Base-by-base conservation (phyloP, 2,888 invertebrate genomes). In the Habrosyne pyritoides region DNA sequence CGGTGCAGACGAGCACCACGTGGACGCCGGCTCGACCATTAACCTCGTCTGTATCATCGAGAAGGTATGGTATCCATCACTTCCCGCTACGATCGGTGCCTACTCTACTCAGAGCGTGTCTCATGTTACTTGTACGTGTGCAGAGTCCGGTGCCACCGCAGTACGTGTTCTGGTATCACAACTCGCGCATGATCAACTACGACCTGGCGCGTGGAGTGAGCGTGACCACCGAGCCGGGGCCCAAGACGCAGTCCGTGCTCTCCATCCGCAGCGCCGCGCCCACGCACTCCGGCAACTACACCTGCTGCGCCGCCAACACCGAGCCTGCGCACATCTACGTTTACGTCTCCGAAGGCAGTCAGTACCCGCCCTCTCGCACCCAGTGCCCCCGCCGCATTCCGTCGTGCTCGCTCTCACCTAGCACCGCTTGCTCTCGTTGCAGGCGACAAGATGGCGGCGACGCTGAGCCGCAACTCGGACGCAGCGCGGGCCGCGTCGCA, bases 81-180 rank as follows among this genome's bases (percentile, higher is more conserved):
- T 18, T 21, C 3, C 12, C 42, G 1, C 22, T n/a, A n/a, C n/a
- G n/a, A n/a, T n/a, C n/a, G n/a, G n/a, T n/a, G n/a, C 14, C 12
- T 12, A 6, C 1, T 3, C n/a, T 0, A 12, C 42, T 30, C 7
- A 18, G 18, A 22, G 8, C 7, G 10, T 8, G 14, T 10, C 26
- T 21, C 46, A 49, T n/a, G 52, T 46, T 50, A 50, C 22, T 52
- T 26, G 10, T 42, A 18, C 18, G 30, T n/a, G 53, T 47, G n/a
- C 94, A 97, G 97, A 97, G 97, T 85, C 98, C 98, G 55, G 96
- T 96, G 81, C 98, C 97, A 70, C 98, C 98, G 67, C 97, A 97
- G 91, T 98, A 97, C 93, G 97, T 98, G 82, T 98, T 98, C 93
- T 98, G 98, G 98, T 98, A 97, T 93, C 98, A 98, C 93, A 97